A percentile compares a stretch with the other conserved stretches of the same genome.
Evolutionary conservation across 2,797 vertebrate species (phyloP).

Genomic region (Dipus sagitta): DNA sequence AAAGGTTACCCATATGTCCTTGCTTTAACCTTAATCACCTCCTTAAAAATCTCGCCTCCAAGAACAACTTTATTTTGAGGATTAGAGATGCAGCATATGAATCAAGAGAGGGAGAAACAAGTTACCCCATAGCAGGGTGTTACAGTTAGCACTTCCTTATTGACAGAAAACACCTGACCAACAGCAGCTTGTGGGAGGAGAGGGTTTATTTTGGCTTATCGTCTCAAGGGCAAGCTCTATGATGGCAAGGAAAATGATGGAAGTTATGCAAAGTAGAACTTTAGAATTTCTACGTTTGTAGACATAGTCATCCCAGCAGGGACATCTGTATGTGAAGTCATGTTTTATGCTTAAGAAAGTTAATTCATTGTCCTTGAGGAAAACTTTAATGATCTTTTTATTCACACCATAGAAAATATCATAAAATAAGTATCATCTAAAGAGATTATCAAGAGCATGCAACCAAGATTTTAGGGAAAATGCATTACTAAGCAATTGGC

Average conservation of each 20-base stretch:
- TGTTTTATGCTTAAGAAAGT: neutral
- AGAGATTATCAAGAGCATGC: neutral
- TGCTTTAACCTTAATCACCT: neutral
- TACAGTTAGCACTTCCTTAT: too few relatives aligned
- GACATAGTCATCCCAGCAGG: neutral
- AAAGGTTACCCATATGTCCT: neutral
- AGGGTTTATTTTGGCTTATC: too few relatives aligned
- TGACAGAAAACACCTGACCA: too few relatives aligned
- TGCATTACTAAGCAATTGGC: neutral
- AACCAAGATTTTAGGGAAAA: neutral
- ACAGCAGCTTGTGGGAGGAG: too few relatives aligned
- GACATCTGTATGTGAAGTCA: neutral
- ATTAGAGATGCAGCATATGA: neutral
- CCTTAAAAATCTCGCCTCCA: neutral
- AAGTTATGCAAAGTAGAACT: neutral
- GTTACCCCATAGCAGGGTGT: neutral
- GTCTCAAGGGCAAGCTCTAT: too few relatives aligned
- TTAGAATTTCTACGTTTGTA: slow-evolving; percentile 33
- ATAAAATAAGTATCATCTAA: neutral
- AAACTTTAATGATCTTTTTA: neutral
- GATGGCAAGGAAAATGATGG: too few relatives aligned
- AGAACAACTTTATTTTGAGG: neutral
- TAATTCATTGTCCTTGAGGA: neutral
- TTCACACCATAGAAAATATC: neutral
- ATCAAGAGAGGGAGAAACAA: neutral